Evolutionary conservation across 2,113 vertebrate species (phyloP), one percentile per base, ranked within the genome.

Genomic region (Scopus umbretta): DNA sequence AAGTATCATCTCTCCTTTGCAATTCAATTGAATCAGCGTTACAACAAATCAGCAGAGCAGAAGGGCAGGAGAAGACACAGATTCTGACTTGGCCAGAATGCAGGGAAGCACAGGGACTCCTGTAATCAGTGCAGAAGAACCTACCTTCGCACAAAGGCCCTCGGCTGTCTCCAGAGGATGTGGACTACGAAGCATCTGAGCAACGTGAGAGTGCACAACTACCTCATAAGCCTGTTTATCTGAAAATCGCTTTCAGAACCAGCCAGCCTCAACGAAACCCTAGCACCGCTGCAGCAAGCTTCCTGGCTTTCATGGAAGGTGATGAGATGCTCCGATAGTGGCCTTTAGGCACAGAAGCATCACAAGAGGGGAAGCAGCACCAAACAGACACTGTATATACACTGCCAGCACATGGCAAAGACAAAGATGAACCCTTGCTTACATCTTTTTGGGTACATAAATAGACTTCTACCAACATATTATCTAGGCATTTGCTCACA

Each of bases 381-480:
- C 62, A 79, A 81, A 58, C 13, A 18, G 25, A 40, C 13, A 10
- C 8, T 67, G 42, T 34, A 32, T 8, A 11, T 12, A 38, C 8
- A 10, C 45, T 17, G 49, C 52, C 40, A 27, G 17, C 10, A 50
- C 4, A 4, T 32, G 5, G 2, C 53, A 45, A 26, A 30, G 21
- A 55, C 49, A 66, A 38, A 21, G 9, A 42, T 13, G 38, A 92
- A 75, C n/a, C 13, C 32, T 38, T 30, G 49, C 40, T 25, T 49
- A 21, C 0, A 3, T 22, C 29, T 89, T 55, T 30, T 52, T 13
- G 43, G 32, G 12, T 11, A 20, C 12, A 38, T 1, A 43, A 16
- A 36, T 12, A 79, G 62, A 65, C 50, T 71, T 40, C 30, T 29
- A 89, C 9, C 45, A 61, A 52, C 17, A 36, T 5, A 47, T 36